Conservation (phyloP, 1,140 invertebrate genomes). For the Pantala flavescens region DNA sequence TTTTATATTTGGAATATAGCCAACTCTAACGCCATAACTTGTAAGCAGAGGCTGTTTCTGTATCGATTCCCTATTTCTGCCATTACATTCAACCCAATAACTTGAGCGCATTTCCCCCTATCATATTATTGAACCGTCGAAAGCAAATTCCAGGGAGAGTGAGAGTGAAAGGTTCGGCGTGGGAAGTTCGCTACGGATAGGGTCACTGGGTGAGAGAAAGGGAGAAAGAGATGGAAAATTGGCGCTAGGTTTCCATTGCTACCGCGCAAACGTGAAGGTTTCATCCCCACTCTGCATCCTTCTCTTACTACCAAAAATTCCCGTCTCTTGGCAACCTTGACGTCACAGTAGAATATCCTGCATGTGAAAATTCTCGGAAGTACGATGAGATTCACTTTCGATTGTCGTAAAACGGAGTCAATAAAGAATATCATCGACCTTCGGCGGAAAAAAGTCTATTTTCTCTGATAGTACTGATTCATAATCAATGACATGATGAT, state of each 20-base stretch:
- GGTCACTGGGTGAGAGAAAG: constrained; percentile 7
- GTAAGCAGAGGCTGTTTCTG: not conserved
- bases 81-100: too few relatives aligned
- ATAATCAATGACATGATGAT: too few relatives aligned
- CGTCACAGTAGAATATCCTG: too few relatives aligned
- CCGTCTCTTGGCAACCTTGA: too few relatives aligned
- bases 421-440: too few relatives aligned
- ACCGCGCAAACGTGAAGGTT: not conserved
- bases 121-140: not conserved
- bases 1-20: not conserved
- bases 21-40: not conserved
- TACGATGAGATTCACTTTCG: too few relatives aligned
- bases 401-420: too few relatives aligned
- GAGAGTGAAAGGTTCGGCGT: constrained; percentile 2
- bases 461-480: too few relatives aligned
- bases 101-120: too few relatives aligned
- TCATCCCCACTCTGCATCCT: not conserved
- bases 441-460: too few relatives aligned
- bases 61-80: not conserved
- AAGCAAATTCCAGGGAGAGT: not conserved
- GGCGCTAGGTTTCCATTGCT: not conserved
- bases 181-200: not conserved
- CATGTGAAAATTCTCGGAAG: too few relatives aligned
- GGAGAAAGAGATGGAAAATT: constrained; percentile 1
- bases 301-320: not conserved